Conservation (phyloP, 1,140 invertebrate genomes). For the Drosophila melanogaster region Release_6_plus_ISO1_MT NT_033779.5:6553001-6553500, state of each 20-base stretch:
- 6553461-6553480: conserved; percentile 49
- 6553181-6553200: conserved; percentile 4
- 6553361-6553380: background rate
- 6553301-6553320: conserved; percentile 62
- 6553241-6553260: conserved; percentile 63
- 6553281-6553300: conserved; percentile 69
- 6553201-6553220: conserved; percentile 72
- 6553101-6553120: conserved; percentile 59
- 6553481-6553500: conserved; percentile 48
- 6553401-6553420: conserved; percentile 2
- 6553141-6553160: background rate
- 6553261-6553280: conserved; percentile 69
- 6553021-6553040: conserved; percentile 74
- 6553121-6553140: conserved; percentile 1
- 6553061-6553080: conserved; percentile 73
- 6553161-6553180: no score
- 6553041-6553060: conserved; percentile 82
- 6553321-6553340: conserved; percentile 59
- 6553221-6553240: conserved; percentile 75
- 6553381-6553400: background rate
- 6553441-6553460: conserved; percentile 27
- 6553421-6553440: conserved; percentile 17
- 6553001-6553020: conserved; percentile 79
- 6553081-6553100: conserved; percentile 80
- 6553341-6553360: conserved; percentile 28